Conservation (phyloP, 2,113 vertebrate species). For the Coracopsis vasa region DNA sequence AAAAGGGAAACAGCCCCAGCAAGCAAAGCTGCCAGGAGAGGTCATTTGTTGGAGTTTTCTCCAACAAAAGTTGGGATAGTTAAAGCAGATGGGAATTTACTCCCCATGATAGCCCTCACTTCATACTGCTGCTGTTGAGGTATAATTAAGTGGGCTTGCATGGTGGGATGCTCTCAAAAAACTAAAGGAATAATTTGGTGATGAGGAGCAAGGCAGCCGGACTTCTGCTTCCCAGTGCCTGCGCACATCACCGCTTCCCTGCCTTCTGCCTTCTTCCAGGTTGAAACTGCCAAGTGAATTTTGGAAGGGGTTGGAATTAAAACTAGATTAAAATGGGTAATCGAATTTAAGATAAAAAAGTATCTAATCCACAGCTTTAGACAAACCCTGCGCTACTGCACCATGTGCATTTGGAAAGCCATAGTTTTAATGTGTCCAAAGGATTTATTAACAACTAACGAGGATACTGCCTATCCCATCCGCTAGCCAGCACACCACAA, state of each 20-base stretch:
- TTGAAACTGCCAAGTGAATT: not conserved
- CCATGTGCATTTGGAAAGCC: not conserved
- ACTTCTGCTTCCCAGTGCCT: not conserved
- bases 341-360: not conserved
- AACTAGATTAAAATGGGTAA: not conserved
- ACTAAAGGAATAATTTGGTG: not conserved
- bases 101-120: not conserved
- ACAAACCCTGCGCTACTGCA: rapidly evolving
- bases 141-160: not conserved
- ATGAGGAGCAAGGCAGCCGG: not conserved
- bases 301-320: not conserved
- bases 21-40: not conserved
- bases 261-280: not conserved
- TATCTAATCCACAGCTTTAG: not conserved
- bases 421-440: not conserved
- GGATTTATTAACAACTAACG: not conserved
- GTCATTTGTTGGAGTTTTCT: not conserved
- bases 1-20: not conserved
- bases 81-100: not conserved
- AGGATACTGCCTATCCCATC: not conserved
- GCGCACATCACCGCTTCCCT: not conserved
- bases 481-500: not conserved
- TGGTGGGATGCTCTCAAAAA: not conserved
- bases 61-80: not conserved
- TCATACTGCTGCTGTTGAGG: not conserved